Base-by-base conservation (phyloP, 2,113 vertebrate genomes). In the Ancistrus triradiatus region DNA sequence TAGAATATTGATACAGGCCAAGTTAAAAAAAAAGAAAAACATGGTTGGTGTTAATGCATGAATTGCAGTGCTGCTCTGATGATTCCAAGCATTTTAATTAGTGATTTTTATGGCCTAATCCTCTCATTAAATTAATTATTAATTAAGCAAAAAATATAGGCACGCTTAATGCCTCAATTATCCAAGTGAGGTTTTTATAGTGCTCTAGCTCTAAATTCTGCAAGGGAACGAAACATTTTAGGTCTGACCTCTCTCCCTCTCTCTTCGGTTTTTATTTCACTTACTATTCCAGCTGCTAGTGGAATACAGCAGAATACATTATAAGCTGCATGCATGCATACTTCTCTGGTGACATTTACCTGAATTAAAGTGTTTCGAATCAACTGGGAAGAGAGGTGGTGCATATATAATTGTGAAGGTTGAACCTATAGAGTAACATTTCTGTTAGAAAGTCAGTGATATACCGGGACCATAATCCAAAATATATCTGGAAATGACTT, bases 81-180 rank as follows among this genome's bases (percentile, higher is more conserved):
- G 88, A 89, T 89, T 88, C 83, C 82, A 83, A 88, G 83, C 75
- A 28, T 65, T 86, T 91, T 91, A 92, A 93, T 93, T 93, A 89
- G 87, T 83, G 81, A 76, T 91, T 94, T 78, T 92, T 93, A 91
- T 77, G 85, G 74, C 88, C 87, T 91, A 78, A 81, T 88, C 83
- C 82, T 85, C 86, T 90, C 89, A 86, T 91, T 91, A 90, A 91
- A 93, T 92, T 87, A 90, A 93, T 90, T 89, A 91, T 92, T 91
- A 94, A 91, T 91, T 88, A 90, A 90, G 86, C 84, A 89, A 90
- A 90, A 31, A 81, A 89, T 92, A 88, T 89, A 92, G 90, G 85
- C 89, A 88, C 90, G 87, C 89, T 92, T 92, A 90, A 90, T 90
- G 87, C 88, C 89, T 93, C 88, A 92, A 93, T 93, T 92, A 93